Evolutionary conservation across 2,113 vertebrate genomes (phyloP).

Genomic region (Chloropsis hardwickii): DNA sequence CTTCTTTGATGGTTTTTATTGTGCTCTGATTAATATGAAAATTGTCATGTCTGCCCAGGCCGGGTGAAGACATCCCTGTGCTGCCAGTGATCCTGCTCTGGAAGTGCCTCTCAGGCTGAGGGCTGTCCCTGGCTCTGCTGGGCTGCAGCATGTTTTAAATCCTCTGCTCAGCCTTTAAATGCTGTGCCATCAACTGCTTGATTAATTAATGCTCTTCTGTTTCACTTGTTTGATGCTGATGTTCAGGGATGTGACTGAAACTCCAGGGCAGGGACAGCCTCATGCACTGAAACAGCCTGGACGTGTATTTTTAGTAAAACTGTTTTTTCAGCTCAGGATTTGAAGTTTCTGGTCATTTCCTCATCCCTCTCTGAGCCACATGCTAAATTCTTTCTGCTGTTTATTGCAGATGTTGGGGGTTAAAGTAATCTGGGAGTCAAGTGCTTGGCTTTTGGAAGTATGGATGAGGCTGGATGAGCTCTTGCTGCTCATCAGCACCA

Average conservation of each 20-base stretch:
- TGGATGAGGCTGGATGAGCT: background rate
- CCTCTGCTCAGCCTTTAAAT: background rate
- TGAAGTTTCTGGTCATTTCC: background rate
- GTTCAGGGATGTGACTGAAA: constrained; percentile 2
- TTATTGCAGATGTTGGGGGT: background rate
- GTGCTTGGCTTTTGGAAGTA: background rate
- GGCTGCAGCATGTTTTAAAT: background rate
- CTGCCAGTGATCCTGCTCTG: background rate
- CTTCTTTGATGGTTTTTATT: background rate
- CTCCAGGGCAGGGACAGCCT: background rate
- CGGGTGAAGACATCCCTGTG: background rate
- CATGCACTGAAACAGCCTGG: background rate
- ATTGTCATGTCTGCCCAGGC: background rate
- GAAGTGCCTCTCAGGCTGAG: background rate
- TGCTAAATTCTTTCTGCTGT: background rate
- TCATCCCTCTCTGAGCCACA: background rate
- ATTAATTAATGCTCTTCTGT: constrained; percentile 32
- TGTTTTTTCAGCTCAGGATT: background rate
- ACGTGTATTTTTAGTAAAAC: background rate
- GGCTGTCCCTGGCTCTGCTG: background rate
- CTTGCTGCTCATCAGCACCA: background rate
- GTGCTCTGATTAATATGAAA: background rate
- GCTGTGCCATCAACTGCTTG: background rate
- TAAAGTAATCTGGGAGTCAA: background rate
- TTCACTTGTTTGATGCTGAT: background rate